A percentile compares a stretch with the other conserved stretches of the same genome.
These are phyloP conservation scores for Helicoverpa zea DNA, from an alignment of 1,140 invertebrate genomes.

Conservation along the genomic window DNA sequence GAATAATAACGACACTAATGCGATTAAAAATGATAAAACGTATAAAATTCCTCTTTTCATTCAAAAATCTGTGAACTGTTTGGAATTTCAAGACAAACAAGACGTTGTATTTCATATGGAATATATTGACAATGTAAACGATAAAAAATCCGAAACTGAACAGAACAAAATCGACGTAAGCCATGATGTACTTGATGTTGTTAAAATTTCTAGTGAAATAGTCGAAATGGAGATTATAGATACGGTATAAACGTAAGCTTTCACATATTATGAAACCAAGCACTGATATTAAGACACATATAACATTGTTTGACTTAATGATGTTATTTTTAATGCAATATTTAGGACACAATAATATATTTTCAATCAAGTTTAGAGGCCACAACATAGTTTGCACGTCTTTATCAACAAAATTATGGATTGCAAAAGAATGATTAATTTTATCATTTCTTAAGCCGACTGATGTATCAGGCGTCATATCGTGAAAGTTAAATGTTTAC, in stretches of 20 bases:
- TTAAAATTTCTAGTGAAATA: not conserved
- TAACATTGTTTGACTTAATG: not conserved
- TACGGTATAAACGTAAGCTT: not conserved
- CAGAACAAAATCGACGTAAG: not conserved
- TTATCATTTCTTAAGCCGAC: not conserved
- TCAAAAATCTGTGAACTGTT: conserved; percentile 1
- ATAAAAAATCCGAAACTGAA: not conserved
- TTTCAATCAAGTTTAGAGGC: conserved; percentile 1
- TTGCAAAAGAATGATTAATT: not conserved
- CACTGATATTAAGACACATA: not conserved
- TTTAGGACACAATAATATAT: not conserved
- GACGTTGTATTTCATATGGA: not conserved
- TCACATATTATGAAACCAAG: not conserved
- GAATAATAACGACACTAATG: not conserved
- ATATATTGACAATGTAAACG: not conserved
- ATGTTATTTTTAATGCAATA: conserved; percentile 10
- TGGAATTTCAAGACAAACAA: conserved; percentile 12
- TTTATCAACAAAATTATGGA: conserved; percentile 7
- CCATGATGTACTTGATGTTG: not conserved
- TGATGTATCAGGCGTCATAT: not conserved
- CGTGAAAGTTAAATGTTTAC: not conserved
- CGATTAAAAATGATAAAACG: not conserved
- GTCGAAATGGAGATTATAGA: not conserved
- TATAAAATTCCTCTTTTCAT: not conserved
- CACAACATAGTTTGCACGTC: not conserved